Conservation (phyloP, 2,113 vertebrate species). For the Verasper variegatus region DNA sequence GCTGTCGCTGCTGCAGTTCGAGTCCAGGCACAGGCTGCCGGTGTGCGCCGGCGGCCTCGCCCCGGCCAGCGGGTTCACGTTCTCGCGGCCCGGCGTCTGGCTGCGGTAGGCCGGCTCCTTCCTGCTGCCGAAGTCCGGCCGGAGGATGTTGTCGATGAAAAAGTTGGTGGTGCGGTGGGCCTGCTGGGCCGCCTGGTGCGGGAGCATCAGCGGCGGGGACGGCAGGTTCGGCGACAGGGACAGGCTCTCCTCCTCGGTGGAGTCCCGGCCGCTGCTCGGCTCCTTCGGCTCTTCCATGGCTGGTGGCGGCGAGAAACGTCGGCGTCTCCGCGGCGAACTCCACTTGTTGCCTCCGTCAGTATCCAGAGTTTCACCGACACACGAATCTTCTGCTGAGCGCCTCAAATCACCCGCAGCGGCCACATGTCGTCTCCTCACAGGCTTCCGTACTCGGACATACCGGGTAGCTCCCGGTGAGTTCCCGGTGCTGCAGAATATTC, state of each 20-base stretch:
- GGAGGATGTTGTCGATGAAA: conserved; percentile 96
- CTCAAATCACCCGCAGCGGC: background rate
- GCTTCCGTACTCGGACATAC: conserved; percentile 69
- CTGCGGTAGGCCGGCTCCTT: conserved; percentile 85
- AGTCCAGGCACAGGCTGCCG: conserved; percentile 86
- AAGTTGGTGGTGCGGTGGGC: conserved; percentile 94
- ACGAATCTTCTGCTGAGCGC: background rate
- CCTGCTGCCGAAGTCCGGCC: conserved; percentile 95
- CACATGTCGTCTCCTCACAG: background rate
- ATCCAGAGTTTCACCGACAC: conserved; percentile 65
- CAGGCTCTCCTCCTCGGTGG: conserved; percentile 88
- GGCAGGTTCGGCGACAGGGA: conserved; percentile 87
- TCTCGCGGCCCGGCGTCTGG: conserved; percentile 87
- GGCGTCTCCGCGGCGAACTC: conserved; percentile 80
- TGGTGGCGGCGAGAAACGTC: conserved; percentile 55
- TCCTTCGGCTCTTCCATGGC: conserved; percentile 88
- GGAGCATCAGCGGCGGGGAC: conserved; percentile 81
- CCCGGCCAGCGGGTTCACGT: conserved; percentile 84
- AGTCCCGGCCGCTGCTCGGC: conserved; percentile 81
- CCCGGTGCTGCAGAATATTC: conserved; percentile 80
- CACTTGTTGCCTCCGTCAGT: conserved; percentile 81
- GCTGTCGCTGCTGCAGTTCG: conserved; percentile 90
- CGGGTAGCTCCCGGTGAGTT: conserved; percentile 79
- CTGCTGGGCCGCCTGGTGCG: conserved; percentile 87
- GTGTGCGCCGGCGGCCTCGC: conserved; percentile 81